Evolutionary conservation across 2,797 vertebrate species (phyloP).

Genomic region (Chelmon rostratus): DNA sequence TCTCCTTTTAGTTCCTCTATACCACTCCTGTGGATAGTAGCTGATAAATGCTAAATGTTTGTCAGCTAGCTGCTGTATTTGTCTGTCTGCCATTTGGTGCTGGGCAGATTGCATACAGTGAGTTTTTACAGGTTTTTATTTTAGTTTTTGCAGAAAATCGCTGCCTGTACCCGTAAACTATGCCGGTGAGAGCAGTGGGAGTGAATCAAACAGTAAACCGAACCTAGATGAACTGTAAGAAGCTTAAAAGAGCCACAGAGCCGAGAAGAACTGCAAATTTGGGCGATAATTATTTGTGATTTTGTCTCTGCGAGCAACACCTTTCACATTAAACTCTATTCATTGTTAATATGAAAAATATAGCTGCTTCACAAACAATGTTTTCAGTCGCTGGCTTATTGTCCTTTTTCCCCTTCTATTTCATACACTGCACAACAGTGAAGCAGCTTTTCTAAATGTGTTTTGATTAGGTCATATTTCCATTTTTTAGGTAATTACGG

Average conservation of each 20-base stretch:
- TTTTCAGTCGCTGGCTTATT: neutral
- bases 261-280: neutral
- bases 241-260: neutral
- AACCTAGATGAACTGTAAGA: constrained; percentile 1
- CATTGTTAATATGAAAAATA: neutral
- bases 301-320: neutral
- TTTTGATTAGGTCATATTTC: constrained; percentile 1
- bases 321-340: neutral
- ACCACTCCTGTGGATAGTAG: neutral
- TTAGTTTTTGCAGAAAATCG: neutral
- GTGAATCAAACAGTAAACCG: neutral
- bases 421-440: neutral
- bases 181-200: neutral
- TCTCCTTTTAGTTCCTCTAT: neutral
- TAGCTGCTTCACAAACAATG: neutral
- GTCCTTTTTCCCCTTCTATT: neutral
- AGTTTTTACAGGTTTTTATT: neutral
- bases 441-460: neutral
- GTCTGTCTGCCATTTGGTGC: neutral
- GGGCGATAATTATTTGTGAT: neutral
- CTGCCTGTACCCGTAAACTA: neutral
- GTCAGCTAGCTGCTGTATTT: neutral
- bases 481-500: neutral
- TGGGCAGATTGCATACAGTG: neutral
- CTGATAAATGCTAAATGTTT: neutral